A percentile compares a stretch with the other conserved stretches of the same genome.
Conservation (phyloP, 2,797 vertebrate genomes). For the Alcedo atthis region DNA sequence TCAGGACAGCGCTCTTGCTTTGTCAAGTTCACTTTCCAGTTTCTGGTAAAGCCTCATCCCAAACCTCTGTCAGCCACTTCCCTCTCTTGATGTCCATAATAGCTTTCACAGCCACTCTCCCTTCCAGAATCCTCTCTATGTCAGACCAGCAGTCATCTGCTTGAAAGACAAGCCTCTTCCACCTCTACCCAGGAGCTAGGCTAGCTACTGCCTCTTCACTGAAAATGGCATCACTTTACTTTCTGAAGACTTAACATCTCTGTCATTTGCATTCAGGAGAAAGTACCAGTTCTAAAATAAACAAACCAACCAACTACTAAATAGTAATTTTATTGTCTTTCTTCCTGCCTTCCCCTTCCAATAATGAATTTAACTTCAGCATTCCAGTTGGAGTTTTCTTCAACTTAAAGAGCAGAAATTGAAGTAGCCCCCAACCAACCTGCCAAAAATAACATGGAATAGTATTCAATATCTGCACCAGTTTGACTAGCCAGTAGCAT, state of each 20-base stretch:
- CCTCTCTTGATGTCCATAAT: background rate
- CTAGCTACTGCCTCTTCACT: background rate
- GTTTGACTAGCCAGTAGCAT: background rate
- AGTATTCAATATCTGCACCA: background rate
- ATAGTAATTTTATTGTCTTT: background rate
- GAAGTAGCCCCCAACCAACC: background rate
- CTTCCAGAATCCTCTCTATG: background rate
- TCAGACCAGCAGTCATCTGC: background rate
- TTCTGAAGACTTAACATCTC: background rate
- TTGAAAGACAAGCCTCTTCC: background rate
- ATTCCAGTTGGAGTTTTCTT: background rate
- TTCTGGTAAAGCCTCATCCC: background rate
- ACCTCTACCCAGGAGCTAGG: background rate
- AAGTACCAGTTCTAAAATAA: background rate
- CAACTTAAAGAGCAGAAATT: background rate
- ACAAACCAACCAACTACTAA: background rate
- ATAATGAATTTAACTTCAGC: background rate
- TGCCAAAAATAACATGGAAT: accelerated
- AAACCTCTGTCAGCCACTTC: background rate
- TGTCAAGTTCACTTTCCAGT: background rate
- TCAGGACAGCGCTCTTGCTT: background rate
- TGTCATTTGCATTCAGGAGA: background rate
- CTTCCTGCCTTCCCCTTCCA: background rate
- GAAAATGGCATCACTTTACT: background rate
- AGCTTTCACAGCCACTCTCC: background rate